Evolutionary conservation across 2,797 vertebrate genomes (phyloP).

Genomic region (Chromis chromis): DNA sequence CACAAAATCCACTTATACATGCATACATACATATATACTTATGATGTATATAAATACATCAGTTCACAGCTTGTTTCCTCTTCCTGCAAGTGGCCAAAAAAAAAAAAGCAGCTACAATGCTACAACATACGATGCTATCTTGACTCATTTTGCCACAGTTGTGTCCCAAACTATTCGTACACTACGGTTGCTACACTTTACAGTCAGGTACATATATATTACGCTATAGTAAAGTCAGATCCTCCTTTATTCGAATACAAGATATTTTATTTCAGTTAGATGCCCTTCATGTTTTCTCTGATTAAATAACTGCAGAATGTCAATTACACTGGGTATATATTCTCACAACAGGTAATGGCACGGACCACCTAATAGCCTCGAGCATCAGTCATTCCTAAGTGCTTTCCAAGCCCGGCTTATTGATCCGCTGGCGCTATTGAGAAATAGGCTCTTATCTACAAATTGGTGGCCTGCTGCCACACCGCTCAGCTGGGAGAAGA

Average conservation of each 20-base stretch:
- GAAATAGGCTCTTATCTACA: conserved; percentile 74
- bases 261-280: conserved; percentile 36
- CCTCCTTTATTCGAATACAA: background rate
- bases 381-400: conserved; percentile 73
- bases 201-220: background rate
- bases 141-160: too few relatives aligned
- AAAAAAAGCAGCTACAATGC: background rate
- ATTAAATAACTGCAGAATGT: conserved; percentile 49
- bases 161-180: too few relatives aligned
- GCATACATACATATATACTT: too few relatives aligned
- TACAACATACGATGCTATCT: background rate
- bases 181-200: too few relatives aligned
- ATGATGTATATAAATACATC: too few relatives aligned
- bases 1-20: too few relatives aligned
- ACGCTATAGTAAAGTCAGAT: background rate
- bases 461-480: conserved; percentile 69
- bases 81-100: too few relatives aligned
- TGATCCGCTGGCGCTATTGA: conserved; percentile 70
- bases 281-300: conserved; percentile 42
- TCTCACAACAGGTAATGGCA: conserved; percentile 65
- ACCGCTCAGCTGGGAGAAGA: conserved; percentile 43
- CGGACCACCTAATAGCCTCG: conserved; percentile 49
- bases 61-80: too few relatives aligned
- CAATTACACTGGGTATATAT: conserved; percentile 48
- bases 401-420: conserved; percentile 63